Conservation (phyloP, 2,113 vertebrate species). For the Sinocyclocheilus anophthalmus region DNA sequence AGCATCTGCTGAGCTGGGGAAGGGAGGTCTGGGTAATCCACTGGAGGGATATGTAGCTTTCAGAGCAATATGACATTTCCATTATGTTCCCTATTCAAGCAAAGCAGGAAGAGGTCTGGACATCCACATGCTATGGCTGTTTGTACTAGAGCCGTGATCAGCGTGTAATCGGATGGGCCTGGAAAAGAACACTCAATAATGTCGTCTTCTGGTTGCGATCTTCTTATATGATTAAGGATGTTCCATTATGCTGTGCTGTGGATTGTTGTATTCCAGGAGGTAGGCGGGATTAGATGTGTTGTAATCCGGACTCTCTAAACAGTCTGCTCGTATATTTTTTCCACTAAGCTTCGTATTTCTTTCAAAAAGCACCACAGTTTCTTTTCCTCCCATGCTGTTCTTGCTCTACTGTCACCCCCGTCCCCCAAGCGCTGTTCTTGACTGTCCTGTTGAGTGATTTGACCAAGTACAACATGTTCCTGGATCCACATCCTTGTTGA, state of each 20-base stretch:
- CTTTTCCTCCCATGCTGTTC: conserved; percentile 34
- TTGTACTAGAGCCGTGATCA: conserved; percentile 71
- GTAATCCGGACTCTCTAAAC: conserved; percentile 64
- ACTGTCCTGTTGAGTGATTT: neutral
- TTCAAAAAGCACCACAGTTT: neutral
- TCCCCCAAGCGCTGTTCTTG: neutral
- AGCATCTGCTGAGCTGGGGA: conserved; percentile 66
- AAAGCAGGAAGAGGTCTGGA: neutral
- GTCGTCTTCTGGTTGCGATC: conserved; percentile 72
- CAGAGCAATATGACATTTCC: conserved; percentile 71
- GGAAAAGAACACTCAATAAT: conserved; percentile 76
- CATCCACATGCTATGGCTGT: conserved; percentile 70
- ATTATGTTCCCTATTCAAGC: conserved; percentile 70
- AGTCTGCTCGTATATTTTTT: conserved; percentile 59
- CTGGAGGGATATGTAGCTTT: conserved; percentile 70
- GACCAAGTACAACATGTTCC: too few species aligned
- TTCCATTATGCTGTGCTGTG: conserved; percentile 66
- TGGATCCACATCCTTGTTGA: too few species aligned
- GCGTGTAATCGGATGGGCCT: conserved; percentile 70
- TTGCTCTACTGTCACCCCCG: neutral
- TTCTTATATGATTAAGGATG: conserved; percentile 79
- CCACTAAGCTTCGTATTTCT: conserved; percentile 3
- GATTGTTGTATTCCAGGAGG: conserved; percentile 63
- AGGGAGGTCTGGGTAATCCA: conserved; percentile 72
- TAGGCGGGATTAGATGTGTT: conserved; percentile 72